Base-by-base conservation (phyloP, 2,888 invertebrate species). In the Thalpophila matura region DNA sequence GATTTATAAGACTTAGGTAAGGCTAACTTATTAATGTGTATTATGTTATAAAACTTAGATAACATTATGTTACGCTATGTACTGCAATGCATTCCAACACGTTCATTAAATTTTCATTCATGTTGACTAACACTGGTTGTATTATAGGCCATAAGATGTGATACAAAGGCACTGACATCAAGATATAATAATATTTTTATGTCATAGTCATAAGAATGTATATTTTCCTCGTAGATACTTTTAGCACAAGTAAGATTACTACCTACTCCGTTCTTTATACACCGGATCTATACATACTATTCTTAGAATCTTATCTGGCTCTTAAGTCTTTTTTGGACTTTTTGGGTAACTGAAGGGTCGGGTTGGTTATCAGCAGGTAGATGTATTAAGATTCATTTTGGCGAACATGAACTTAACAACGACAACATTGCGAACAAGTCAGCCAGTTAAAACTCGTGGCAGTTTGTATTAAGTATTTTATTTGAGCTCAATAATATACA, bases 1-100 rank as follows among this genome's bases (percentile, higher is more conserved):
- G 61, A 74, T 56, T 65, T 77, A 37, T 71, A 77, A n/a, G 69
- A 68, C 47, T 61, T 62, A 77, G 84, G 88, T 87, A 80, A 84
- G 85, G 7, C 10, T 47, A 51, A 26, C 24, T 27, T 40, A 35
- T 43, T 38, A 12, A 20, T 46, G 18, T 43, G 16, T 26, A 14
- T 38, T 18, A 10, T 10, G 43, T 45, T 20, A 49, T 27, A 69
- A 38, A 69, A 61, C 18, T 45, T 37, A 27, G 31, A 22, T 24
- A 40, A 10, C 2, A n/a, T 18, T 50, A 35, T 37, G 35, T 26
- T 46, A 14, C 43, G 10, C 38, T 61, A 20, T 20, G 12, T 53
- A 18, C 31, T 33, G 27, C 22, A 60, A 38, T 61, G 53, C 56
- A 57, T 74, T 62, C 56, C 62, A 45, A 37, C 74, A 56, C 43